Percentiles rank a stretch among this genome's conserved stretches.
Conservation (phyloP, 2,888 invertebrate genomes). For the Monopis laevigella region DNA sequence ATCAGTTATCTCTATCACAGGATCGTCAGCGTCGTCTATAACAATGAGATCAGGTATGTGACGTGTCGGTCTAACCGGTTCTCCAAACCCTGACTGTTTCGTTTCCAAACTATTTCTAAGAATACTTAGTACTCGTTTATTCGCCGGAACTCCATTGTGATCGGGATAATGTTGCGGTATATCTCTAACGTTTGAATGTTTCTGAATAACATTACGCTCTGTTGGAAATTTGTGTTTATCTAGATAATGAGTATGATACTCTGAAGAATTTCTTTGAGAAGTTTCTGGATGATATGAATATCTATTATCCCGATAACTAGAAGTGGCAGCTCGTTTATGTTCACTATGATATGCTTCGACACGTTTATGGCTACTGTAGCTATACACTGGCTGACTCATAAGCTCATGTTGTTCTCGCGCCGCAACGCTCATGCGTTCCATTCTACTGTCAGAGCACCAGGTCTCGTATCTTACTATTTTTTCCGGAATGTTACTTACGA, state of each 20-base stretch:
- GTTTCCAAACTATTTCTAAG: constrained; percentile 77
- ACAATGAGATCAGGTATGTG: constrained; percentile 56
- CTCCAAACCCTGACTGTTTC: constrained; percentile 62
- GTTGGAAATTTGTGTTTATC: constrained; percentile 36
- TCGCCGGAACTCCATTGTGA: constrained; percentile 63
- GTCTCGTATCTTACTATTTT: constrained; percentile 57
- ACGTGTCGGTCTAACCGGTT: constrained; percentile 52
- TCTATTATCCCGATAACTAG: constrained; percentile 27
- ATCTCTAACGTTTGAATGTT: constrained; percentile 47
- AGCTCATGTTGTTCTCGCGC: constrained; percentile 51
- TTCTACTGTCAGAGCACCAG: constrained; percentile 52
- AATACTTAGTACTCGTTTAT: constrained; percentile 76
- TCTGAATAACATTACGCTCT: constrained; percentile 49
- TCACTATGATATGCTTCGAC: constrained; percentile 53
- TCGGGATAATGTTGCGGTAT: constrained; percentile 38
- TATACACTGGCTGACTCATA: constrained; percentile 53
- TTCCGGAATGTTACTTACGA: constrained; percentile 58
- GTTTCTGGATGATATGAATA: constrained; percentile 40
- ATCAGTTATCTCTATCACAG: constrained; percentile 58
- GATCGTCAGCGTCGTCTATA: constrained; percentile 57
- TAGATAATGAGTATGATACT: constrained; percentile 42
- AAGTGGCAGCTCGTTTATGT: constrained; percentile 36
- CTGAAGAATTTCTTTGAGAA: constrained; percentile 35
- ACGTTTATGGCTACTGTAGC: constrained; percentile 52
- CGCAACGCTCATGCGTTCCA: constrained; percentile 44